Evolutionary conservation across 2,888 invertebrate genomes (phyloP).

Genomic region (Amaurobius ferox): DNA sequence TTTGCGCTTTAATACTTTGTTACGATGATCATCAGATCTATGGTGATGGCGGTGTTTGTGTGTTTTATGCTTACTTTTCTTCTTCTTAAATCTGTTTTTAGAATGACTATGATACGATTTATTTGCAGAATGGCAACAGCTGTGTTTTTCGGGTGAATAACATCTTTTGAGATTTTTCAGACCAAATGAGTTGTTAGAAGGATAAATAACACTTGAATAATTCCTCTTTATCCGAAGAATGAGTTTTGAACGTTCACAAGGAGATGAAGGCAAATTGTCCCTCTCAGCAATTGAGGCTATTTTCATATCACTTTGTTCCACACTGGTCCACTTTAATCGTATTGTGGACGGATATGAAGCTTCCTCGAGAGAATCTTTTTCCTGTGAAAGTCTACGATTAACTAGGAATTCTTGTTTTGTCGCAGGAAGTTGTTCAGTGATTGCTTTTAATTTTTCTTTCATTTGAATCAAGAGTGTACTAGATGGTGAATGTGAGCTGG

Average conservation of each 20-base stretch:
- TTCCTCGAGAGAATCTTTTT: background rate
- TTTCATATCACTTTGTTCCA: slow-evolving; percentile 34
- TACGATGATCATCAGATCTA: slow-evolving; percentile 17
- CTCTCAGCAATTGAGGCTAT: slow-evolving; percentile 34
- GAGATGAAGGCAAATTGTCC: slow-evolving; percentile 47
- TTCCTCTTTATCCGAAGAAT: slow-evolving; percentile 71
- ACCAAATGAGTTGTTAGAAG: slow-evolving; percentile 35
- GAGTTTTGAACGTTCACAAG: slow-evolving; percentile 68
- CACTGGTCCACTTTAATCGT: slow-evolving; percentile 49
- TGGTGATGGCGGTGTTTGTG: slow-evolving; percentile 26
- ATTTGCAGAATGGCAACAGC: background rate
- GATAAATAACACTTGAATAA: slow-evolving; percentile 52
- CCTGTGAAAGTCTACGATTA: background rate
- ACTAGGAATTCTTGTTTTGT: slow-evolving; percentile 19
- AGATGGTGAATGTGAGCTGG: background rate
- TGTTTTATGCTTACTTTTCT: slow-evolving; percentile 61
- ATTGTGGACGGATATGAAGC: slow-evolving; percentile 68
- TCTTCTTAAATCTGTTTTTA: slow-evolving; percentile 48
- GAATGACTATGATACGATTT: background rate
- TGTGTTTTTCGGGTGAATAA: background rate
- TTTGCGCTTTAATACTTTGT: slow-evolving; percentile 51
- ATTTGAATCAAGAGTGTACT: slow-evolving; percentile 22
- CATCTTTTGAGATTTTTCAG: slow-evolving; percentile 12
- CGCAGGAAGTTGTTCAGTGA: slow-evolving; percentile 23
- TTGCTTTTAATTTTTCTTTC: slow-evolving; percentile 53